Evolutionary conservation across 1,140 invertebrate species (phyloP).

Genomic region (Mactra quadrangularis): DNA sequence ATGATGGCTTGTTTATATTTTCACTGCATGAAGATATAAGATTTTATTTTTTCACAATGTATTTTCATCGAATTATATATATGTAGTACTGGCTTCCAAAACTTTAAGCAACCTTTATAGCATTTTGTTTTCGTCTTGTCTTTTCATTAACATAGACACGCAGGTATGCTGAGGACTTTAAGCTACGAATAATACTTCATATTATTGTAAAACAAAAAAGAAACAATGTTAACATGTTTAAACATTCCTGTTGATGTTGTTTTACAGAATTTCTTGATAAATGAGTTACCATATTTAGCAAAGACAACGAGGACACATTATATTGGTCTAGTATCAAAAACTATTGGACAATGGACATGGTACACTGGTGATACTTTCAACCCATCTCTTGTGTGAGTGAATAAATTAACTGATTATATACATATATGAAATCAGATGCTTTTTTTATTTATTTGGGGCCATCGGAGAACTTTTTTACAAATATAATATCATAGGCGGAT

Average conservation of each 20-base stretch:
- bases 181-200: no score
- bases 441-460: not conserved
- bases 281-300: conserved; percentile 28
- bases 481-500: not conserved
- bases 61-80: no score
- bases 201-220: no score
- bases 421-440: not conserved
- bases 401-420: not conserved
- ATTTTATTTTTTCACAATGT: no score
- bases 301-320: conserved; percentile 37
- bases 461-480: not conserved
- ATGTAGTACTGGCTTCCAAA: not conserved
- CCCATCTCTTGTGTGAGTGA: conserved; percentile 2
- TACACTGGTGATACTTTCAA: conserved; percentile 1
- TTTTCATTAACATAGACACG: not conserved
- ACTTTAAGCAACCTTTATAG: not conserved
- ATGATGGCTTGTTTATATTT: no score
- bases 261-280: conserved; percentile 12
- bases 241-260: no score
- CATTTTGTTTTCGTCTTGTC: not conserved
- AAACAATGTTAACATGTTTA: no score
- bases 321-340: not conserved
- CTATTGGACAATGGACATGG: conserved; percentile 29
- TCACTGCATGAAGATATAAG: no score
- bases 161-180: no score